Percentiles rank a stretch among this genome's conserved stretches.
Evolutionary conservation across 2,113 vertebrate genomes (phyloP).

Genomic region (Caretta caretta): DNA sequence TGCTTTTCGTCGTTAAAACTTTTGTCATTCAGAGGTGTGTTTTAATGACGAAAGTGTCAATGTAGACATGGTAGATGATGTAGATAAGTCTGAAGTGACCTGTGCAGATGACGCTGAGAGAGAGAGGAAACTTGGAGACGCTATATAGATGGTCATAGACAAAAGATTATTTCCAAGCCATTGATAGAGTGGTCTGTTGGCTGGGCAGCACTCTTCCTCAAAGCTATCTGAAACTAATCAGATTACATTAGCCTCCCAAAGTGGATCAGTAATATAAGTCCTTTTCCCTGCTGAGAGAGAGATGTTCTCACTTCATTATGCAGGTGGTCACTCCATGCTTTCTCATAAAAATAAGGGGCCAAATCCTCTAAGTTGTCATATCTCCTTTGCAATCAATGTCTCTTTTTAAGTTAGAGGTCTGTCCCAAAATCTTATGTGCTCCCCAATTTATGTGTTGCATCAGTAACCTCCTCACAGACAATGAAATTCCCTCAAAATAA

Average conservation of each 20-base stretch:
- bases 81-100: not conserved
- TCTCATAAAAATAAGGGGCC: not conserved
- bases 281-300: not conserved
- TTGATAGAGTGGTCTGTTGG: not conserved
- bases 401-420: not conserved
- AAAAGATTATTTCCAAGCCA: not conserved
- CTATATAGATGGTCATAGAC: not conserved
- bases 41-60: too few species aligned
- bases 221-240: not conserved
- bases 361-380: rapidly evolving
- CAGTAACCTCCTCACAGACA: not conserved
- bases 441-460: not conserved
- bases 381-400: not conserved
- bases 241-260: not conserved
- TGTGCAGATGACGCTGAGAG: not conserved
- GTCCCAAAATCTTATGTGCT: not conserved
- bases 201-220: not conserved
- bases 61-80: not conserved
- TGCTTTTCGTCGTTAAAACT: too few species aligned
- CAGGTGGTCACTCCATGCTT: not conserved
- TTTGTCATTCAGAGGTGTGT: too few species aligned
- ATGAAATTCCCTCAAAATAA: not conserved
- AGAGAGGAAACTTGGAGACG: not conserved
- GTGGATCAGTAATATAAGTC: not conserved
- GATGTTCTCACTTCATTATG: not conserved